phyloP scores from a whole-genome alignment of 2,888 invertebrate genomes.

The Melieria picta region DNA sequence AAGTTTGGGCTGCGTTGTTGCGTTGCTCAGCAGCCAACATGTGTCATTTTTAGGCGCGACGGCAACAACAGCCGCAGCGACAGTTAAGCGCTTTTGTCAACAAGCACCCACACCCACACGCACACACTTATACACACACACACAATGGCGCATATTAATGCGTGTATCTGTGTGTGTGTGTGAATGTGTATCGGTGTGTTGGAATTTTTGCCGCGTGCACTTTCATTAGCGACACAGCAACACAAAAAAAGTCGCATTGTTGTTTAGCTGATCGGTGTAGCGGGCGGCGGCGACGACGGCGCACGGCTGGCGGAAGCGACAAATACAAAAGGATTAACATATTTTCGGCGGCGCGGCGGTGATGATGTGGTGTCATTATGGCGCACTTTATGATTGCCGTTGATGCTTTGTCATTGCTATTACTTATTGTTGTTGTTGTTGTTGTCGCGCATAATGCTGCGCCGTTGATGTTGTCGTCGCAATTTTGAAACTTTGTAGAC shows the following conservation, averaged over 20 bases:
- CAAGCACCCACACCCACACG: neutral
- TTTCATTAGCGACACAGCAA: no score
- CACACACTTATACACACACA: no score
- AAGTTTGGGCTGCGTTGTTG: no score
- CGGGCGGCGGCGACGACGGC: no score
- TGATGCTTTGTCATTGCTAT: neutral
- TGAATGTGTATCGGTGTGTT: neutral
- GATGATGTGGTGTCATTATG: neutral
- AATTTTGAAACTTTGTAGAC: constrained; percentile 20
- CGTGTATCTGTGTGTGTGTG: neutral
- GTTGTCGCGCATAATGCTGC: neutral
- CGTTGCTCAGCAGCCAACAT: no score
- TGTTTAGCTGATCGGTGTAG: no score
- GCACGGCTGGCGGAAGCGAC: neutral
- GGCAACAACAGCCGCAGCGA: neutral
- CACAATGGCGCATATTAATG: neutral
- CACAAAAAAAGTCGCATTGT: no score
- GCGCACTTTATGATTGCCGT: no score
- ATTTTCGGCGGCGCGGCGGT: constrained; percentile 17
- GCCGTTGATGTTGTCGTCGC: neutral
- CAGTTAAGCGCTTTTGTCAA: neutral
- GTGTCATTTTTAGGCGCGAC: no score
- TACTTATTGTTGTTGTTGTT: neutral
- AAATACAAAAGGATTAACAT: constrained; percentile 18
- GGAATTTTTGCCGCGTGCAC: neutral